Evolutionary conservation across 2,888 invertebrate species (phyloP), one percentile per base, ranked within the genome.

Genomic region (Macrosoma leucophasiata): DNA sequence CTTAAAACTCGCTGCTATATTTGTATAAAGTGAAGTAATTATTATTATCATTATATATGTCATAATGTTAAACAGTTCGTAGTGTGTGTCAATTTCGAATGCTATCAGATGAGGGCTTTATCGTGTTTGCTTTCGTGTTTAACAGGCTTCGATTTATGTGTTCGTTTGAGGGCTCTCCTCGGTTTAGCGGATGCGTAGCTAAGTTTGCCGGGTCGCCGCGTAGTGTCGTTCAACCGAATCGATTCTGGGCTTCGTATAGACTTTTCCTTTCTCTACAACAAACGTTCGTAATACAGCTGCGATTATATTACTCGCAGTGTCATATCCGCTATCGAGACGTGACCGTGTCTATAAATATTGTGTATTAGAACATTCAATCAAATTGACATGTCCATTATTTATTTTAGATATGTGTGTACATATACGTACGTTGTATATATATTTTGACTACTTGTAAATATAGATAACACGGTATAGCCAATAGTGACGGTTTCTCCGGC

Each of bases 1-100:
- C 88, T 88, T 84, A 88, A 89, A 89, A 89, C 89, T 89, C 89
- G 89, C 89, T 89, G 88, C 89, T 89, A 86, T 88, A 87, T 87
- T 87, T 86, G 87, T 89, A 88, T 87, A 88, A 87, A 86, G 84
- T 86, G 84, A 86, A 79, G 66, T 84, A 79, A 79, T 72, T 68
- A 71, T 75, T 73, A 73, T 81, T 73, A 74, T 77, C 72, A 73
- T 77, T 79, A 70, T 77, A 64, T 62, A 77, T 75, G 70, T 75
- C 77, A 73, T 81, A 77, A 78, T 72, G 58, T 77, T 75, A 70
- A 73, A 79, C 74, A 64, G 69, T 69, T 70, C 45, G 72, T 81
- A 81, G 79, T 76, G 69, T 62, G 62, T 65, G 71, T 79, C 81
- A 77, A 79, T 84, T 84, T 82, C 79, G 81, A 79, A 79, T 68